These are phyloP conservation scores for Bombus cullumanus DNA, from an alignment of 1,140 invertebrate species.

Conservation along the genomic window DNA sequence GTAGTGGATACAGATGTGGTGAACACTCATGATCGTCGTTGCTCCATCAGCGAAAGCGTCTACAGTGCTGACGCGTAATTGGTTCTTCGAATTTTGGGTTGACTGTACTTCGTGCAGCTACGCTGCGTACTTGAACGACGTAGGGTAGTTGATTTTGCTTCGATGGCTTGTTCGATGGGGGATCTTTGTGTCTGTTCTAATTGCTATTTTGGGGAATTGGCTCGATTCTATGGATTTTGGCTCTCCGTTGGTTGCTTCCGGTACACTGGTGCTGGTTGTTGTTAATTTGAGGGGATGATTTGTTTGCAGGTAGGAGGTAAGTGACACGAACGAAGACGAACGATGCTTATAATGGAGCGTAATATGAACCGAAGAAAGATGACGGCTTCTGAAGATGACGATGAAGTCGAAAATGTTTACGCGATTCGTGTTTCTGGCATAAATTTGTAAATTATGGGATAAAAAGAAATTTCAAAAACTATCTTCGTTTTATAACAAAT, in stretches of 20 bases:
- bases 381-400: neutral
- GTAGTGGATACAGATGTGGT: constrained; percentile 27
- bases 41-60: neutral
- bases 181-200: neutral
- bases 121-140: no score
- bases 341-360: neutral
- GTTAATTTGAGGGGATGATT: neutral
- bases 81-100: neutral
- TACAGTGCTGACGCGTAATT: neutral
- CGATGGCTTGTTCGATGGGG: neutral
- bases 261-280: neutral
- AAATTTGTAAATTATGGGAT: neutral
- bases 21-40: constrained; percentile 14
- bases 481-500: no score
- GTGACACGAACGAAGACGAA: neutral
- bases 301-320: neutral
- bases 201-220: neutral
- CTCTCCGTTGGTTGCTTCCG: no score
- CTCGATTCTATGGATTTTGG: neutral
- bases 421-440: neutral
- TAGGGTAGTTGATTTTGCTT: neutral
- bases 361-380: neutral
- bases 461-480: no score
- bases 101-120: neutral
- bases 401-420: neutral